A percentile compares a stretch with the other conserved stretches of the same genome.
Conservation (phyloP, 2,797 vertebrate genomes). For the Platalea minor region DNA sequence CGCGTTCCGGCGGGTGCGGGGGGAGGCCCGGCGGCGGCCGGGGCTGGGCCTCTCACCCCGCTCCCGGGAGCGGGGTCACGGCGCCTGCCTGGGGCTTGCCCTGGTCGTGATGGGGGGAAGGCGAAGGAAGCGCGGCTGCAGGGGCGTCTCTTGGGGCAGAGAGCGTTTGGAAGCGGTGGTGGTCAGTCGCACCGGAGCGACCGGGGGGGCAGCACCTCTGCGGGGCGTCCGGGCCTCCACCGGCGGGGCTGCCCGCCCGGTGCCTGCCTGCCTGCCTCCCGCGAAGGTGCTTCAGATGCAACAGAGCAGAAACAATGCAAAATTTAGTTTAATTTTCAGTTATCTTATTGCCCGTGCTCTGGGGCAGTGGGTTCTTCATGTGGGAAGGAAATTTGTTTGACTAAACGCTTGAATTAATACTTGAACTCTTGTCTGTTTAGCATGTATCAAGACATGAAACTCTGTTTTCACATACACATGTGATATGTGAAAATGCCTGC, state of each 20-base stretch:
- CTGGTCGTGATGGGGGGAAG: neutral
- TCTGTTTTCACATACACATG: rapidly evolving
- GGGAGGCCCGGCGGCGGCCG: neutral
- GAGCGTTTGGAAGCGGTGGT: rapidly evolving
- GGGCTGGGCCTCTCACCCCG: neutral
- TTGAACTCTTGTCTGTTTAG: neutral
- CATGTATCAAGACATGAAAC: neutral
- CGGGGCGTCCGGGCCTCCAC: too few relatives aligned
- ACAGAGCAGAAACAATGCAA: too few relatives aligned
- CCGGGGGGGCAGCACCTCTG: neutral
- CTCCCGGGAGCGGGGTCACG: neutral
- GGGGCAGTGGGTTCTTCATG: neutral
- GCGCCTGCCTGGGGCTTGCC: neutral
- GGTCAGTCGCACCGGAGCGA: rapidly evolving
- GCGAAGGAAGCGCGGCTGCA: neutral
- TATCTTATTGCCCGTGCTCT: rapidly evolving
- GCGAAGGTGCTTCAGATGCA: rapidly evolving
- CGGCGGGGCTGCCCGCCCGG: neutral
- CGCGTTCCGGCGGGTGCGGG: neutral
- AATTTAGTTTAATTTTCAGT: neutral
- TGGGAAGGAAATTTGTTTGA: neutral
- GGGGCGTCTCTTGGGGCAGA: neutral
- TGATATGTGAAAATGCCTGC: neutral
- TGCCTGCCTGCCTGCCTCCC: neutral
- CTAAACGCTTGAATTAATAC: neutral